These are phyloP conservation scores for Leptinotarsa texana DNA, from an alignment of 1,140 invertebrate genomes.

Conservation along the genomic window DNA sequence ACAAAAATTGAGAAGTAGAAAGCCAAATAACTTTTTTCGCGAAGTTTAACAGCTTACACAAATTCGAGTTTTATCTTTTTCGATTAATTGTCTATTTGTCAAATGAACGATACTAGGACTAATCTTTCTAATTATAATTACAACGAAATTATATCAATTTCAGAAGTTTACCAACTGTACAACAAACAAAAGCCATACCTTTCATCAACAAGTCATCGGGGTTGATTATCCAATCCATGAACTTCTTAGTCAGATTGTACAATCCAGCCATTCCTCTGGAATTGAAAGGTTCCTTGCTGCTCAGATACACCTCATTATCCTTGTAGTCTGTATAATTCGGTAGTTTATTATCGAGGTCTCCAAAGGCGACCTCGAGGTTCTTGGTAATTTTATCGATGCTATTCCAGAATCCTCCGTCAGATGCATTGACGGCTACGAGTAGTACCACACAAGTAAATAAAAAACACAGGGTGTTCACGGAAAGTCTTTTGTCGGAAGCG, in stretches of 20 bases:
- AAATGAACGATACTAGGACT: no score
- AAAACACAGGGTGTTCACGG: slow-evolving; percentile 39
- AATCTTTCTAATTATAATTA: no score
- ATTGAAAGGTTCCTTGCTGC: slow-evolving; percentile 57
- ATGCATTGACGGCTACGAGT: slow-evolving; percentile 41
- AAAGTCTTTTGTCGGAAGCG: background rate
- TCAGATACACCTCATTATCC: slow-evolving; percentile 49
- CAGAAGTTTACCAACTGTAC: no score
- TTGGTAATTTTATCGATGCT: slow-evolving; percentile 55
- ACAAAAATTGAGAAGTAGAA: no score
- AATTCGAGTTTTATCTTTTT: no score
- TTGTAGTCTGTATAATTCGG: slow-evolving; percentile 57
- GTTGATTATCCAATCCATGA: slow-evolving; percentile 61
- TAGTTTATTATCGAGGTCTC: slow-evolving; percentile 53
- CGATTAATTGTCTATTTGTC: no score
- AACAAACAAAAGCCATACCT: slow-evolving; percentile 49
- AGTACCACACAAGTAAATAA: slow-evolving; percentile 41
- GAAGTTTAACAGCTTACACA: no score
- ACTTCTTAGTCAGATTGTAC: slow-evolving; percentile 63
- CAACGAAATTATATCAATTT: no score
- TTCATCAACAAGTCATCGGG: slow-evolving; percentile 60
- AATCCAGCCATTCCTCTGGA: slow-evolving; percentile 64
- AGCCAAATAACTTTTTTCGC: no score
- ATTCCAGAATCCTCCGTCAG: slow-evolving; percentile 45
- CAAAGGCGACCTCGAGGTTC: slow-evolving; percentile 57